phyloP scores from a whole-genome alignment of 2,888 invertebrate species.

The Cataglyphis livida region DNA sequence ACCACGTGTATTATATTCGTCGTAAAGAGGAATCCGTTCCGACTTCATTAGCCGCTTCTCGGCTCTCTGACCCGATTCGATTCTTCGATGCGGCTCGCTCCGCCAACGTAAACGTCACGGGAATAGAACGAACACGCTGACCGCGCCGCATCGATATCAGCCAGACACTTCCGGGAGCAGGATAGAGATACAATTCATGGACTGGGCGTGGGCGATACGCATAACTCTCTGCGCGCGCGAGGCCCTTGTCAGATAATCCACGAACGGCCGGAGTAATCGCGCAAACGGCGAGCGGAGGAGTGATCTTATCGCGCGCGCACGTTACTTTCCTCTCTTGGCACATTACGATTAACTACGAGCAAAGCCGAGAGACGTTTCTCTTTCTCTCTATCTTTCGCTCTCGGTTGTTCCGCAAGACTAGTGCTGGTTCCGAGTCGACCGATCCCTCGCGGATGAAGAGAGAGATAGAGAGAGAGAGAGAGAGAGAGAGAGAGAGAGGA shows the following conservation, averaged over 20 bases:
- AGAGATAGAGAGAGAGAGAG: slow-evolving; percentile 14
- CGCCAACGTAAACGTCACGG: slow-evolving; percentile 44
- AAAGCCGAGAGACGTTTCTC: not conserved
- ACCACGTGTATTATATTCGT: slow-evolving; percentile 2
- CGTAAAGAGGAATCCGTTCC: slow-evolving; percentile 35
- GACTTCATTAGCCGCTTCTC: slow-evolving; percentile 36
- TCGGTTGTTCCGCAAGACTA: slow-evolving; percentile 32
- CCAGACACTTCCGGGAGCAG: slow-evolving; percentile 68
- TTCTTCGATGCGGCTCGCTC: not conserved
- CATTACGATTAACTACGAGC: slow-evolving; percentile 55
- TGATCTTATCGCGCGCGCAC: slow-evolving; percentile 53
- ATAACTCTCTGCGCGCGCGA: slow-evolving; percentile 58
- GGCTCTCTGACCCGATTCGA: not conserved
- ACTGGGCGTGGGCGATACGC: slow-evolving; percentile 69
- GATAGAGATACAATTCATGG: slow-evolving; percentile 70
- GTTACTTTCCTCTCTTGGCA: slow-evolving; percentile 50
- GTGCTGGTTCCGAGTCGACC: slow-evolving; percentile 21
- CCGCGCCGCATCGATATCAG: slow-evolving; percentile 51
- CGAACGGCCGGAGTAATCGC: slow-evolving; percentile 51
- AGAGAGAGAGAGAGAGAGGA: slow-evolving; percentile 13
- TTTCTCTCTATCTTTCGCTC: slow-evolving; percentile 8
- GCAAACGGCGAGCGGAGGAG: slow-evolving; percentile 47
- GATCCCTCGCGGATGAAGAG: not conserved
- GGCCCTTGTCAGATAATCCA: slow-evolving; percentile 61
- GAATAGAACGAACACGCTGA: slow-evolving; percentile 17